A percentile compares a stretch with the other conserved stretches of the same genome.
phyloP scores from a whole-genome alignment of 2,888 invertebrate genomes.

The Teleogryllus oceanicus region DNA sequence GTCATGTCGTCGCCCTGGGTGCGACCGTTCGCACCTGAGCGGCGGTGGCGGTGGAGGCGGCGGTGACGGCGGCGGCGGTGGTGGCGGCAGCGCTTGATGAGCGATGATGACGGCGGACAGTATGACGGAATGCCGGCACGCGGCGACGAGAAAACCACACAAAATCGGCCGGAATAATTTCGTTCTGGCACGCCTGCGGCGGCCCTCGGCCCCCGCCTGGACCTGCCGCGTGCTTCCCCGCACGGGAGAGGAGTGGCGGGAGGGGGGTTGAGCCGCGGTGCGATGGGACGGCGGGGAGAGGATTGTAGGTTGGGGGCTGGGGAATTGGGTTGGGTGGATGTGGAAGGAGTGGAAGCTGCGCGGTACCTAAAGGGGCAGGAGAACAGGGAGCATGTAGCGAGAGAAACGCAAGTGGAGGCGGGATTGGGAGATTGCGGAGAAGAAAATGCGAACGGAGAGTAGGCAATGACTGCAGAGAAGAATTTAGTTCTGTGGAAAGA shows the following conservation, averaged over 20 bases:
- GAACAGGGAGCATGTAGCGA: not conserved
- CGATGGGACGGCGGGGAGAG: not conserved
- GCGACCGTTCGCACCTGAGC: no score
- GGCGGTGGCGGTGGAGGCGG: no score
- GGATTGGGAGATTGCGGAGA: no score
- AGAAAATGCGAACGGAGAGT: no score
- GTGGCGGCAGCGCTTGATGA: not conserved
- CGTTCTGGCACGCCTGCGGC: not conserved
- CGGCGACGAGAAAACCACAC: not conserved
- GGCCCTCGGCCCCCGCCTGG: no score
- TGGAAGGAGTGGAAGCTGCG: not conserved
- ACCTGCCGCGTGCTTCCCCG: no score
- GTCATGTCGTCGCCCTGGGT: no score
- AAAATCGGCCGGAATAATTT: not conserved
- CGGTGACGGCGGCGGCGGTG: no score
- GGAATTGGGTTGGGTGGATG: not conserved
- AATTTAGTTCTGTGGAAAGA: no score
- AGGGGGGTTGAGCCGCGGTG: not conserved
- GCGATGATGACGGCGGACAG: not conserved
- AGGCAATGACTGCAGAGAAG: no score
- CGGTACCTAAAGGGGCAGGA: not conserved
- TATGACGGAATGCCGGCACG: not conserved
- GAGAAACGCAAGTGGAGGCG: no score
- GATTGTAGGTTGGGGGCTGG: not conserved
- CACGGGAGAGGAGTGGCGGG: not conserved